phyloP scores from a whole-genome alignment of 2,113 vertebrate species.

The Numenius arquata region DNA sequence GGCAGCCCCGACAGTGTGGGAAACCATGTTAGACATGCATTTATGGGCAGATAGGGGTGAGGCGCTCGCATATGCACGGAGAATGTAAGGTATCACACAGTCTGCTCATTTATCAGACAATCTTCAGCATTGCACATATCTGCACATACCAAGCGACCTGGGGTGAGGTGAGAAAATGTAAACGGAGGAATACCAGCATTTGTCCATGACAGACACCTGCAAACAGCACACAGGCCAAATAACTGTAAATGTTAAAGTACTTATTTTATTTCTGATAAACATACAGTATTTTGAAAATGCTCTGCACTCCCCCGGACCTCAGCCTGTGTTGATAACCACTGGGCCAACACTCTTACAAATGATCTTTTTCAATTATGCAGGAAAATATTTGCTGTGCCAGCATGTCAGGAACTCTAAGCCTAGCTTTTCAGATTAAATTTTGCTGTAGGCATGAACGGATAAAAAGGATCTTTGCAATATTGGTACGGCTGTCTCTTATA shows the following conservation, averaged over 20 bases:
- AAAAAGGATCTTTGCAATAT: not conserved
- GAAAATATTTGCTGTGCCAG: constrained; percentile 2
- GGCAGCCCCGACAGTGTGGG: not conserved
- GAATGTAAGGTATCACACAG: not conserved
- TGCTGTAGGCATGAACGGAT: not conserved
- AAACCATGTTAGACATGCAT: not conserved
- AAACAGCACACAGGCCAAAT: not conserved
- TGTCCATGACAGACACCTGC: not conserved
- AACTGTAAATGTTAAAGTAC: not conserved
- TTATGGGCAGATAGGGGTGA: not conserved
- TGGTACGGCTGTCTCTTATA: not conserved
- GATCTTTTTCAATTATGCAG: not conserved
- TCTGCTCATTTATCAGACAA: not conserved
- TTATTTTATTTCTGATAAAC: not conserved
- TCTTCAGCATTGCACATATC: not conserved
- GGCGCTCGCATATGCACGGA: no score
- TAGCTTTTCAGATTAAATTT: not conserved
- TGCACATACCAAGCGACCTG: not conserved
- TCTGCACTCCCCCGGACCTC: not conserved
- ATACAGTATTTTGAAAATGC: not conserved
- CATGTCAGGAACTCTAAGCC: not conserved
- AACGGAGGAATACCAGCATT: not conserved
- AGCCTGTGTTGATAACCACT: not conserved
- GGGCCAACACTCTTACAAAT: not conserved
- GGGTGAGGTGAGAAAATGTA: not conserved